Conservation (phyloP, 2,113 vertebrate species). For the Tenrec ecaudatus region DNA sequence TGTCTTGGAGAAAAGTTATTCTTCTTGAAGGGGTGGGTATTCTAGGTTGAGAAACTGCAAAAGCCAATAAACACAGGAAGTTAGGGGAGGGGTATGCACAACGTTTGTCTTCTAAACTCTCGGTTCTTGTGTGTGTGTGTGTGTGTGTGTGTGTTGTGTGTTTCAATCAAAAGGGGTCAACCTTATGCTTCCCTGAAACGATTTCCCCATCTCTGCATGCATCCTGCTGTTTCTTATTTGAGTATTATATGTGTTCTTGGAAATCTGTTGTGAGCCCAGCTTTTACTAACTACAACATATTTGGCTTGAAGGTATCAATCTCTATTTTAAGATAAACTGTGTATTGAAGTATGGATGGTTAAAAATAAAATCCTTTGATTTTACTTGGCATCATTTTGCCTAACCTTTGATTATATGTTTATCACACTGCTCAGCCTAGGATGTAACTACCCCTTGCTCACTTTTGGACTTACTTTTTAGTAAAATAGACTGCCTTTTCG, state of each 20-base stretch:
- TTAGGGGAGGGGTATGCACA: not conserved
- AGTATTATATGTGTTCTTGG: not conserved
- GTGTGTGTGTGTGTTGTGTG: not conserved
- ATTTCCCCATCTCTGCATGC: fast-evolving
- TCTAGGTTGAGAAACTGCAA: not conserved
- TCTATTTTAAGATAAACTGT: not conserved
- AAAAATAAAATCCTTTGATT: not conserved
- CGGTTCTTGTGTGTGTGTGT: not conserved
- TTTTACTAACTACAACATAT: not conserved
- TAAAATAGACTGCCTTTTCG: not conserved
- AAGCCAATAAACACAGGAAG: not conserved
- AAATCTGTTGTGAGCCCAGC: not conserved
- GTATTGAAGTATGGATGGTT: not conserved
- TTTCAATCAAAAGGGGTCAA: not conserved
- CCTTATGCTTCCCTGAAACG: not conserved
- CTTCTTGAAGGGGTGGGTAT: not conserved
- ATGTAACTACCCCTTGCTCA: not conserved
- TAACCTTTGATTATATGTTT: not conserved
- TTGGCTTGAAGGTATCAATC: not conserved
- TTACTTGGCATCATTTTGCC: not conserved
- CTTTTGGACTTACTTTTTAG: not conserved
- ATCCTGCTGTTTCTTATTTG: not conserved
- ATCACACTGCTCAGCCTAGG: not conserved
- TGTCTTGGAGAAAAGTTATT: conserved; percentile 11
- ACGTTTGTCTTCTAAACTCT: not conserved